Conservation (phyloP, 2,888 invertebrate genomes). For the Ptychoptera albimana region DNA sequence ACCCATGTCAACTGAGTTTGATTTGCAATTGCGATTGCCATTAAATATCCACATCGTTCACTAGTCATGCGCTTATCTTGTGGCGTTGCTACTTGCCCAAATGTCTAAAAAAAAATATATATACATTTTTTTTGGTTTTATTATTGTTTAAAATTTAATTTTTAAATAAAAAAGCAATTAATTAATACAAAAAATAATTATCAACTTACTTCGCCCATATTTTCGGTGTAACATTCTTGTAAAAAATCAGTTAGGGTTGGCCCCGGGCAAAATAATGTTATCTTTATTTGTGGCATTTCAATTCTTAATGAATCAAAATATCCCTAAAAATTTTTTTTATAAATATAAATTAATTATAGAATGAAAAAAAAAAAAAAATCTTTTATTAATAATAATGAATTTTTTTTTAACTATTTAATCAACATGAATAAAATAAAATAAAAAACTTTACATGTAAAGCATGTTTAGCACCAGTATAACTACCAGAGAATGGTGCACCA, state of each 20-base stretch:
- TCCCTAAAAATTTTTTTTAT: conserved; percentile 37
- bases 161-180: not conserved
- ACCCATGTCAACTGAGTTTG: conserved; percentile 53
- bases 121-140: not conserved
- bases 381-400: not conserved
- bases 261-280: conserved; percentile 61
- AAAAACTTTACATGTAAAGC: conserved; percentile 46
- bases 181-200: not conserved
- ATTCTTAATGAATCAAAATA: conserved; percentile 51
- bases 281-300: conserved; percentile 36
- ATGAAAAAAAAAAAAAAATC: conserved; percentile 3
- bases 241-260: conserved; percentile 57
- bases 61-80: conserved; percentile 36
- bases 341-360: too few relatives aligned
- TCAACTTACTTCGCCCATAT: conserved; percentile 31
- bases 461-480: conserved; percentile 60
- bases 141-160: not conserved
- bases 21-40: conserved; percentile 42
- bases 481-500: conserved; percentile 47
- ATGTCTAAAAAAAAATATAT: conserved; percentile 16
- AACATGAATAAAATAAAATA: not conserved
- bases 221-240: conserved; percentile 48
- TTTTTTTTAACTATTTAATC: not conserved
- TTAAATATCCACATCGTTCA: conserved; percentile 40
- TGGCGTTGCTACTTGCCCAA: conserved; percentile 25